These are phyloP conservation scores for Tetanocera ferruginea DNA, from an alignment of 2,888 invertebrate species.

Conservation along the genomic window DNA sequence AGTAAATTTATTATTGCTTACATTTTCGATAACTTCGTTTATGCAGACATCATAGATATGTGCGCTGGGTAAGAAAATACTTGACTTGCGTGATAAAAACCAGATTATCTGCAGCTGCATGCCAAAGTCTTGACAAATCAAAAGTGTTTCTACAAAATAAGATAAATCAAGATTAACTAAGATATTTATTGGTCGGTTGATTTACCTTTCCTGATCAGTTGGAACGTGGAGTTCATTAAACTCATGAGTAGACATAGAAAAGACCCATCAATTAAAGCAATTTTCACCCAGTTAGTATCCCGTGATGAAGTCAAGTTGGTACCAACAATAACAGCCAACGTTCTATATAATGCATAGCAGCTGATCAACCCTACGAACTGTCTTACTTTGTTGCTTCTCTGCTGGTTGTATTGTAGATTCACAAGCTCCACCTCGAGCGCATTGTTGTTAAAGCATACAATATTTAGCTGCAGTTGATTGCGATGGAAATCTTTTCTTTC, in stretches of 20 bases:
- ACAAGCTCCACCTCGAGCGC: constrained; percentile 57
- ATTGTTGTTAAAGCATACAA: constrained; percentile 54
- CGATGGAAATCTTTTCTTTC: background rate
- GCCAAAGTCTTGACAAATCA: constrained; percentile 65
- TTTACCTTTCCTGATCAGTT: constrained; percentile 60
- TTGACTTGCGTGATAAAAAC: constrained; percentile 58
- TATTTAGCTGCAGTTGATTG: constrained; percentile 41
- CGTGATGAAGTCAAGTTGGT: too few species aligned
- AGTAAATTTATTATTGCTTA: constrained; percentile 49
- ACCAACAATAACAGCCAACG: background rate
- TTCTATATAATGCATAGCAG: background rate
- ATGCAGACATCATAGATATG: constrained; percentile 68
- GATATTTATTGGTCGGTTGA: background rate
- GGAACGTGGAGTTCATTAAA: constrained; percentile 51
- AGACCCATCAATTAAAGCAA: constrained; percentile 41
- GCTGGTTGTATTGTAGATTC: constrained; percentile 52
- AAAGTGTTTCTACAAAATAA: constrained; percentile 59
- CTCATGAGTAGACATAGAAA: constrained; percentile 46
- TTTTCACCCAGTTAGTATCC: background rate
- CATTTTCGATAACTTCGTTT: constrained; percentile 70
- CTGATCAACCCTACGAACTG: constrained; percentile 38
- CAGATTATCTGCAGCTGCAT: constrained; percentile 65
- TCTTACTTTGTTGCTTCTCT: constrained; percentile 49
- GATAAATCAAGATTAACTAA: background rate
- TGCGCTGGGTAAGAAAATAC: constrained; percentile 63